Conservation (phyloP, 1,140 invertebrate genomes). For the Monochamus saltuarius region DNA sequence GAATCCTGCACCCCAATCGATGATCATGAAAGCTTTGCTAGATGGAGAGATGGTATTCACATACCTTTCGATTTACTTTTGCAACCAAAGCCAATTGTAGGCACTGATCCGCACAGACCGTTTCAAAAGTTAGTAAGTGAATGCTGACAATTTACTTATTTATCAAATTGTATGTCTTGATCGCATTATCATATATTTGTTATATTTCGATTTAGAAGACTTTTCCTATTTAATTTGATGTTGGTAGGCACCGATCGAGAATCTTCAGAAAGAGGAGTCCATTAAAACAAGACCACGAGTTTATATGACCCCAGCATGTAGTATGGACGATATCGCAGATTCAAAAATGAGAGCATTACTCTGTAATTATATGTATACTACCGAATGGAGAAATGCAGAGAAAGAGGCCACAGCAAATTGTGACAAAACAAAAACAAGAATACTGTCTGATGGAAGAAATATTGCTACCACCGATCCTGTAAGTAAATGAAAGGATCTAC, state of each 20-base stretch:
- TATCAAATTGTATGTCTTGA: no score
- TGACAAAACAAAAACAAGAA: slow-evolving; percentile 18
- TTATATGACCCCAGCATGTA: slow-evolving; percentile 52
- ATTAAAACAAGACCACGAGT: slow-evolving; percentile 52
- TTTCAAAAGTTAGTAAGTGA: slow-evolving; percentile 27
- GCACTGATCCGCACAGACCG: slow-evolving; percentile 34
- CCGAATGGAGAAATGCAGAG: slow-evolving; percentile 38
- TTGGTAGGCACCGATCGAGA: slow-evolving; percentile 42
- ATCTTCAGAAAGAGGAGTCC: slow-evolving; percentile 33
- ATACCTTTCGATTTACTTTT: slow-evolving; percentile 43
- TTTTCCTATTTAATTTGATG: no score
- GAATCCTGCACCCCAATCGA: slow-evolving; percentile 11
- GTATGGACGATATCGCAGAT: slow-evolving; percentile 55
- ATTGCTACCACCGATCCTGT: slow-evolving; percentile 19
- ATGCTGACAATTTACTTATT: neutral
- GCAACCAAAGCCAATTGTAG: slow-evolving; percentile 36
- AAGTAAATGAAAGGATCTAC: slow-evolving; percentile 6
- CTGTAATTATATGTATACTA: slow-evolving; percentile 40
- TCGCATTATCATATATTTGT: no score
- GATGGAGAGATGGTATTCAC: slow-evolving; percentile 34
- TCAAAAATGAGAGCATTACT: slow-evolving; percentile 43
- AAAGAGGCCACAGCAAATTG: slow-evolving; percentile 25
- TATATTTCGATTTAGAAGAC: slow-evolving; percentile 8
- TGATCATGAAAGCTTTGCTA: slow-evolving; percentile 41
- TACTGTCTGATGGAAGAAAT: slow-evolving; percentile 7